A percentile compares a stretch with the other conserved stretches of the same genome.
These are phyloP conservation scores for Drosophila mayri DNA, from an alignment of 1,140 invertebrate genomes.

Conservation along the genomic window DNA sequence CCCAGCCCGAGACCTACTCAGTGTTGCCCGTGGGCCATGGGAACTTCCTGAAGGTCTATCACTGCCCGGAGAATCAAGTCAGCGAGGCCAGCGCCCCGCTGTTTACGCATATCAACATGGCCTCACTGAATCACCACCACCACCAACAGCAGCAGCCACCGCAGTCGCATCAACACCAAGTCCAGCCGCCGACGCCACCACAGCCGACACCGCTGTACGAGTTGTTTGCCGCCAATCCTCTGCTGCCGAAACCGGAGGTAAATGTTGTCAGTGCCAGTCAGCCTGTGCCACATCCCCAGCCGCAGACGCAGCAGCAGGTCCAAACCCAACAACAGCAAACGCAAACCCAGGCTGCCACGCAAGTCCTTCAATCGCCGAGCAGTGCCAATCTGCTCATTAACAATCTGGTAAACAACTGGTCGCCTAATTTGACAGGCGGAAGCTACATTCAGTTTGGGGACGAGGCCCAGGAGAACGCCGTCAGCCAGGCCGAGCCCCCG, in stretches of 20 bases:
- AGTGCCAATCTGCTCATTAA: slow-evolving; percentile 86
- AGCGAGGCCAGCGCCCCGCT: slow-evolving; percentile 54
- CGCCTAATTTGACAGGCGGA: slow-evolving; percentile 91
- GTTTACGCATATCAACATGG: slow-evolving; percentile 74
- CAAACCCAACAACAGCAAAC: slow-evolving; percentile 30
- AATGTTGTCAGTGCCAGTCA: slow-evolving; percentile 38
- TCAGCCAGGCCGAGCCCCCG: slow-evolving; percentile 19
- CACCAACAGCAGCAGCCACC: slow-evolving; percentile 23
- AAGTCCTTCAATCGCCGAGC: slow-evolving; percentile 48
- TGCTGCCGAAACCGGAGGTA: slow-evolving; percentile 71
- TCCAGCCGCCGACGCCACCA: slow-evolving; percentile 43
- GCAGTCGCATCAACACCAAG: slow-evolving; percentile 22
- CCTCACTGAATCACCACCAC: slow-evolving; percentile 59
- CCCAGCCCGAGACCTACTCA: slow-evolving; percentile 74
- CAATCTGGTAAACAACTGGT: slow-evolving; percentile 93
- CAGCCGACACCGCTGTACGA: slow-evolving; percentile 71
- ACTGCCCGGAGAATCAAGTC: slow-evolving; percentile 68
- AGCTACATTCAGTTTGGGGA: slow-evolving; percentile 92
- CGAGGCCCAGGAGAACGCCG: slow-evolving; percentile 71
- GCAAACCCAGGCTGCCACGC: slow-evolving; percentile 11
- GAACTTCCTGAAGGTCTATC: slow-evolving; percentile 82
- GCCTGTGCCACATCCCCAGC: slow-evolving; percentile 29
- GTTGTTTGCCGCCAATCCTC: slow-evolving; percentile 74
- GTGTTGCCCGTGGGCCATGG: slow-evolving; percentile 79
- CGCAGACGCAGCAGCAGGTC: slow-evolving; percentile 15